A percentile compares a stretch with the other conserved stretches of the same genome.
These are phyloP conservation scores for Lota lota DNA, from an alignment of 2,113 vertebrate genomes.

Conservation along the genomic window DNA sequence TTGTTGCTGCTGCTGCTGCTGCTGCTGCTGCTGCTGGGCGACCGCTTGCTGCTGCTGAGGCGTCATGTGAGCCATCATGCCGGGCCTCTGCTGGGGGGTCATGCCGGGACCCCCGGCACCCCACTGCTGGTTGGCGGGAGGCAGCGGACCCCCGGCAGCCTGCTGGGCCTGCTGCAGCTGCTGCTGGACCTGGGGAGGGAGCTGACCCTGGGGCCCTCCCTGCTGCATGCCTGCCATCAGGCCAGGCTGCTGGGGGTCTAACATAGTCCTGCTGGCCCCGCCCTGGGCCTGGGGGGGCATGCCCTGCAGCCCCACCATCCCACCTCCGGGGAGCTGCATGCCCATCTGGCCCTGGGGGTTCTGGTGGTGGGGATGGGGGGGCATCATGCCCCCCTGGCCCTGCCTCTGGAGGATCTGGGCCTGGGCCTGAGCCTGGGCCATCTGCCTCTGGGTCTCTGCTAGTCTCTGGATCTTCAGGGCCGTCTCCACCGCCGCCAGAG, in stretches of 20 bases:
- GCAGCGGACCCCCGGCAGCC: constrained; percentile 69
- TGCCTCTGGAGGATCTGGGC: constrained; percentile 86
- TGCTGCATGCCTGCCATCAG: constrained; percentile 78
- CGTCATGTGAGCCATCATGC: constrained; percentile 82
- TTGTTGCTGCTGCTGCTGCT: constrained; percentile 37
- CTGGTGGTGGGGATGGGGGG: constrained; percentile 80
- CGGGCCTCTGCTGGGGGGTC: constrained; percentile 74
- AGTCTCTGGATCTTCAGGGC: constrained; percentile 95
- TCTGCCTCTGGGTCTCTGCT: constrained; percentile 92
- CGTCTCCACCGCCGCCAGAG: constrained; percentile 90
- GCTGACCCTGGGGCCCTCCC: constrained; percentile 80
- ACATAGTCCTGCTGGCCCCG: constrained; percentile 65
- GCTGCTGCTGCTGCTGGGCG: constrained; percentile 46
- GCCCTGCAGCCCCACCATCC: constrained; percentile 75
- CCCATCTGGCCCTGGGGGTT: constrained; percentile 81
- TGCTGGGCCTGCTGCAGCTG: constrained; percentile 73
- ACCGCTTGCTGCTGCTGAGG: constrained; percentile 73
- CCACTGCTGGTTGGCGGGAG: constrained; percentile 73
- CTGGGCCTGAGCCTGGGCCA: constrained; percentile 79
- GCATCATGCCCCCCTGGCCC: constrained; percentile 72
- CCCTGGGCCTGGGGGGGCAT: constrained; percentile 68
- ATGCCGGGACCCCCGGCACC: constrained; percentile 63
- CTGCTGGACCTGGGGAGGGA: constrained; percentile 70
- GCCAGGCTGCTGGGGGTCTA: constrained; percentile 72
- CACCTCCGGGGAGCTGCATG: constrained; percentile 75